Base-by-base conservation (phyloP, 2,797 vertebrate species). In the Pseudochaenichthys georgianus region DNA sequence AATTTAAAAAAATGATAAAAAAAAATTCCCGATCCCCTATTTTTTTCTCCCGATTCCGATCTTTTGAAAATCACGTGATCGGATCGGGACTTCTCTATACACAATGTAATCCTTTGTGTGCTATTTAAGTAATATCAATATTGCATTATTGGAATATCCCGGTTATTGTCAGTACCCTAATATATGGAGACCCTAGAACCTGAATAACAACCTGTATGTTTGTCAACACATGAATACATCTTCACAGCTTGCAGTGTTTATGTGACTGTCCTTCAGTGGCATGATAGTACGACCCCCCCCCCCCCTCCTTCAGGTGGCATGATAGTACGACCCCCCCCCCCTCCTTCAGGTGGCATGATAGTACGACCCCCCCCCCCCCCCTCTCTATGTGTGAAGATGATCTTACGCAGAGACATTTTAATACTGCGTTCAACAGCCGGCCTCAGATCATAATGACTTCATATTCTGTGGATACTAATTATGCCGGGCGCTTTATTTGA, bases 391-490 rank as follows among this genome's bases (percentile, higher is more conserved):
- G 84, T 79, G 73, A 53, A 70, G 70, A 73, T 41, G 75, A 78
- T 78, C 62, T 70, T 77, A 78, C 79, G 23, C 23, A 47, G 28
- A 85, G 85, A 84, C 81, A 57, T 74, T 75, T 81, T 83, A 88
- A 88, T 84, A 88, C 64, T 80, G 83, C 74, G 69, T 88, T 83
- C 3, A 41, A 79, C 73, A 74, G 84, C 47, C 61, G 16, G 13
- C 5, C 52, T 68, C 34, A 38, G 46, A 75, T 72, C 61, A 66
- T 73, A 54, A 73, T 15, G 23, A 55, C 0, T 7, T 19, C 16
- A 72, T 57, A 46, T 78, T 66, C 77, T 23, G 67, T 71, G 72
- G 48, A n/a, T 54, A 11, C 23, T 38, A 5, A 31, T 28, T 52
- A 82, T 48, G 71, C 75, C 63, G 13, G 15, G 0, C 42, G 42